phyloP scores from a whole-genome alignment of 1,140 invertebrate species.

The Atopsyche davidsoni region DNA sequence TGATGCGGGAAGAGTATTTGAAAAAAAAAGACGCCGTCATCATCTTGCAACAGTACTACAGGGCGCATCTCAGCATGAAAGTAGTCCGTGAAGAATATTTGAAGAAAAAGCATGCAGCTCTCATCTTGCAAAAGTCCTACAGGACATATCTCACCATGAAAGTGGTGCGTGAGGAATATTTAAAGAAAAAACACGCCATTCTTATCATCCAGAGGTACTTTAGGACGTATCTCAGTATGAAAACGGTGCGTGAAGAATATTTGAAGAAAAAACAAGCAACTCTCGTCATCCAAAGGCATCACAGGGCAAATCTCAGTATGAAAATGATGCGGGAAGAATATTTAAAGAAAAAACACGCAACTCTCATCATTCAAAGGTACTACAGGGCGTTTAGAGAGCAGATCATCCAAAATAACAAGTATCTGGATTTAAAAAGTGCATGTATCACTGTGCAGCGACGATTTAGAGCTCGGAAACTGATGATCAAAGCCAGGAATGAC shows the following conservation, averaged over 20 bases:
- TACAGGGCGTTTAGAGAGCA: too few species aligned
- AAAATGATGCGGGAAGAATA: conserved; percentile 11
- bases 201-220: conserved; percentile 41
- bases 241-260: conserved; percentile 10
- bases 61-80: conserved; percentile 6
- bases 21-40: not conserved
- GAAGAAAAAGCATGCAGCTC: conserved; percentile 20
- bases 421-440: conserved; percentile 14
- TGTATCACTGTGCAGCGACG: conserved; percentile 33
- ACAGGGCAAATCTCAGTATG: conserved; percentile 9
- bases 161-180: conserved; percentile 17
- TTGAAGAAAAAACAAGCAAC: conserved; percentile 10
- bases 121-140: conserved; percentile 31
- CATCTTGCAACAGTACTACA: not conserved
- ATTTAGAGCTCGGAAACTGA: conserved; percentile 33
- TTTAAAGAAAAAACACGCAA: not conserved
- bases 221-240: conserved; percentile 30
- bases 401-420: too few species aligned
- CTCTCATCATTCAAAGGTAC: too few species aligned
- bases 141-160: conserved; percentile 31
- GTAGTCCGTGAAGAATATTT: conserved; percentile 23
- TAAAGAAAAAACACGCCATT: conserved; percentile 20
- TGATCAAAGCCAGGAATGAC: conserved; percentile 29
- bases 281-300: conserved; percentile 3
- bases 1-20: not conserved